Conservation (phyloP, 2,797 vertebrate species). For the Antrozous pallidus region DNA sequence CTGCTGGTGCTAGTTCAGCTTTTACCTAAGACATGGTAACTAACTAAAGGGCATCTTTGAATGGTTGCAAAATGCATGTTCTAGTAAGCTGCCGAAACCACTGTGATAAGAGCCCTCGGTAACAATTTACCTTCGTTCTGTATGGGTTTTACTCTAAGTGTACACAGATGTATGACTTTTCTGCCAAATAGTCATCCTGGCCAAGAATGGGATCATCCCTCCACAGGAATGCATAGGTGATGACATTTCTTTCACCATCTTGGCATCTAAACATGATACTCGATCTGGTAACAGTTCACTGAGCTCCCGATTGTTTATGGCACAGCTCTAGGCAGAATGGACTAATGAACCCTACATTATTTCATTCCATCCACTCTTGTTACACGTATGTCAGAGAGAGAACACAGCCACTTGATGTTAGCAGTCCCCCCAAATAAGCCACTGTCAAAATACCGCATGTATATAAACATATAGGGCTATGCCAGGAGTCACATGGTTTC, state of each 20-base stretch:
- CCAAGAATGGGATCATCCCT: background rate
- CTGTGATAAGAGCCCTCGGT: background rate
- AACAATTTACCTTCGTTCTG: conserved; percentile 4
- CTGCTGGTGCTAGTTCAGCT: background rate
- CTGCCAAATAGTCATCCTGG: background rate
- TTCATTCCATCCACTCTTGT: conserved; percentile 31
- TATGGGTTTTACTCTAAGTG: background rate
- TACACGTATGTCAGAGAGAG: conserved; percentile 12
- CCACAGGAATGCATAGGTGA: background rate
- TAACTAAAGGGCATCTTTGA: background rate
- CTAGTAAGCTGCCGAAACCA: background rate
- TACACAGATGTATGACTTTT: conserved; percentile 26
- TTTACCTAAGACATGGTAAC: background rate
- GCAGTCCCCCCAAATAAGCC: background rate
- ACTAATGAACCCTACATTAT: background rate
- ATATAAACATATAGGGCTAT: background rate
- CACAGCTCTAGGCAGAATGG: background rate
- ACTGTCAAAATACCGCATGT: conserved; percentile 1
- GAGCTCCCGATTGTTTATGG: conserved; percentile 36
- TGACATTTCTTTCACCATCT: conserved; percentile 37
- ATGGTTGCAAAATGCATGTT: background rate
- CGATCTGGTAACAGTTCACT: background rate
- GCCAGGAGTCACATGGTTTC: background rate
- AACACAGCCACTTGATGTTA: background rate
- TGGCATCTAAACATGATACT: conserved; percentile 30